phyloP scores from a whole-genome alignment of 2,113 vertebrate genomes.

The Pelvicachromis taeniatus region DNA sequence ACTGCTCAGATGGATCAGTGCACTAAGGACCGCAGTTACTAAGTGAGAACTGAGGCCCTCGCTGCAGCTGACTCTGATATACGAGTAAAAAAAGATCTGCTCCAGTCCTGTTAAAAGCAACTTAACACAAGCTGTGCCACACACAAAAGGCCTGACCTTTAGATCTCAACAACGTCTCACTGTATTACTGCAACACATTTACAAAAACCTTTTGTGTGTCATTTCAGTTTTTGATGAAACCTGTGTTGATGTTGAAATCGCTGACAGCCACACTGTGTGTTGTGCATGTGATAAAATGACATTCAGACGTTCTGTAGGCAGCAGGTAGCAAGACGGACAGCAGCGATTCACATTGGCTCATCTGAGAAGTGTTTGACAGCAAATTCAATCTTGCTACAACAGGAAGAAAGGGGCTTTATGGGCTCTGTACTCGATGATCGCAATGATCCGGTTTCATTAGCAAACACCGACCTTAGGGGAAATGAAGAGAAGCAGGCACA shows the following conservation, averaged over 20 bases:
- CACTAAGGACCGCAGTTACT: not conserved
- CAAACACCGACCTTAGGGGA: not conserved
- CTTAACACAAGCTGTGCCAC: not conserved
- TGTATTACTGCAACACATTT: not conserved
- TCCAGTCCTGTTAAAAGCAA: not conserved
- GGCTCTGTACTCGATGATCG: not conserved
- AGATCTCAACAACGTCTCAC: not conserved
- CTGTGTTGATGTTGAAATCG: not conserved
- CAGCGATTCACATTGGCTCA: not conserved
- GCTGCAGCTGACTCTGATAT: not conserved
- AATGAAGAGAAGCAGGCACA: not conserved
- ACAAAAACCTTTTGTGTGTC: not conserved
- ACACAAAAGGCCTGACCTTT: not conserved
- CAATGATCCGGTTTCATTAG: not conserved
- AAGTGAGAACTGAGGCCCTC: not conserved
- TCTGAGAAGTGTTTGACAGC: not conserved
- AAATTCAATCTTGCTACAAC: not conserved
- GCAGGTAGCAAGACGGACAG: not conserved
- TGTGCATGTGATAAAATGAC: not conserved
- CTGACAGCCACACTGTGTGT: not conserved
- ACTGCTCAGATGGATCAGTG: conserved; percentile 1
- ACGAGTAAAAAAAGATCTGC: not conserved
- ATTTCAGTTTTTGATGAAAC: not conserved
- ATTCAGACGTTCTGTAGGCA: not conserved
- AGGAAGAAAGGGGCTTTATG: not conserved